Evolutionary conservation across 2,113 vertebrate genomes (phyloP).

Genomic region (Scophthalmus maximus): DNA sequence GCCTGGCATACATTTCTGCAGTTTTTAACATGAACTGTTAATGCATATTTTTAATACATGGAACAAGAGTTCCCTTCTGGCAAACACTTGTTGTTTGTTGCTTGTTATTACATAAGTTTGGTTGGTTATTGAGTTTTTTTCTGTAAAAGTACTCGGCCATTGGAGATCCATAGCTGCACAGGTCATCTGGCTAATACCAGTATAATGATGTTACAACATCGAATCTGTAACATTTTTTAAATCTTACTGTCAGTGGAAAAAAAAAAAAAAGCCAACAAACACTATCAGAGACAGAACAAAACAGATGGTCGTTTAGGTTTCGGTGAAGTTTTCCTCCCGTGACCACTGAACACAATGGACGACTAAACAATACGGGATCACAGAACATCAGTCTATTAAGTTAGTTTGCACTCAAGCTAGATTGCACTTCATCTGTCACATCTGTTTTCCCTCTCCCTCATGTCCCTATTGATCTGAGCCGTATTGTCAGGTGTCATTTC

Average conservation of each 20-base stretch:
- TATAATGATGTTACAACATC: too few species aligned
- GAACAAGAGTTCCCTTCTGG: background rate
- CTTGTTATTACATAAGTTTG: background rate
- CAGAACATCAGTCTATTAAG: background rate
- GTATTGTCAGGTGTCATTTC: slow-evolving; percentile 32
- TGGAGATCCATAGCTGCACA: background rate
- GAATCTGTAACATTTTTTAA: background rate
- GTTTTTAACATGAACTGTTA: slow-evolving; percentile 6
- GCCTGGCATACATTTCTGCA: slow-evolving; percentile 12
- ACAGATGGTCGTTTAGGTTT: background rate
- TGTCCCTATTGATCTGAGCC: slow-evolving; percentile 7
- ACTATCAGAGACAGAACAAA: background rate
- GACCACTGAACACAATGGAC: background rate
- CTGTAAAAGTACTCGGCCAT: background rate
- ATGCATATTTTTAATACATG: slow-evolving; percentile 4
- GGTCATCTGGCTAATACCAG: slow-evolving; percentile 9
- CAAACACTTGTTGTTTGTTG: background rate
- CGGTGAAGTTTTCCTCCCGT: background rate
- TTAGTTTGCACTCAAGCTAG: background rate
- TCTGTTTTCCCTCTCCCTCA: slow-evolving; percentile 2
- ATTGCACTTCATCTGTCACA: slow-evolving; percentile 4
- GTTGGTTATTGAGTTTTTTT: slow-evolving; percentile 20
- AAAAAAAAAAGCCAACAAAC: too few species aligned
- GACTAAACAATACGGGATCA: background rate
- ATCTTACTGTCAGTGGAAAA: background rate